Evolutionary conservation across 2,113 vertebrate genomes (phyloP).

Genomic region (Brevimyrus niger): DNA sequence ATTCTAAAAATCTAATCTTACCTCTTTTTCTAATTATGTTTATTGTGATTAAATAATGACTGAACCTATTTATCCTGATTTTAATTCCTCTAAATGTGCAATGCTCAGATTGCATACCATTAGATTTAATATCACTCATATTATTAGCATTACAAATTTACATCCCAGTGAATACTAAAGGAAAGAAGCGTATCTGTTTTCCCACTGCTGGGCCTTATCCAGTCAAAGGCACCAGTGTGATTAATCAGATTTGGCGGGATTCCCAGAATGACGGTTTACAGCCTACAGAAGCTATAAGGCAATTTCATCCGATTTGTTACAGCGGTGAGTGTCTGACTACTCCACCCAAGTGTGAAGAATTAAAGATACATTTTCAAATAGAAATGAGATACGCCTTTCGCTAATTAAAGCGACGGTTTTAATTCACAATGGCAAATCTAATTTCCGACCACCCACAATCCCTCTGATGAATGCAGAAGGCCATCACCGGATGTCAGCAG

Average conservation of each 20-base stretch:
- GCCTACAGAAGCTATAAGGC: slow-evolving; percentile 3
- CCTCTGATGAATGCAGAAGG: slow-evolving; percentile 1
- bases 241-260: slow-evolving; percentile 15
- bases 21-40: slow-evolving; percentile 1
- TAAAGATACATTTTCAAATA: slow-evolving; percentile 5
- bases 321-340: slow-evolving; percentile 8
- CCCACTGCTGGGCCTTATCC: background rate
- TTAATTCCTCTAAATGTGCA: slow-evolving; percentile 9
- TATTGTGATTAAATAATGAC: slow-evolving; percentile 13
- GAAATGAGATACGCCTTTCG: slow-evolving; percentile 19
- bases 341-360: slow-evolving; percentile 15
- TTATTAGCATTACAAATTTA: slow-evolving; percentile 12
- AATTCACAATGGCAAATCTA: slow-evolving; percentile 18
- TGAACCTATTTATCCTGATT: slow-evolving; percentile 1
- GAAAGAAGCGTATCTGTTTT: background rate
- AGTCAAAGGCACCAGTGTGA: background rate
- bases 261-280: slow-evolving; percentile 16
- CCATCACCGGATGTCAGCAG: background rate
- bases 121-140: slow-evolving; percentile 7
- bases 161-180: background rate
- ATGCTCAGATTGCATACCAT: slow-evolving; percentile 13
- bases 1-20: background rate
- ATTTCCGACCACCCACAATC: slow-evolving; percentile 11
- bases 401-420: slow-evolving; percentile 17
- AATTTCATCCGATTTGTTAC: slow-evolving; percentile 15